Base-by-base conservation (phyloP, 1,140 invertebrate genomes). In the Limonius californicus region DNA sequence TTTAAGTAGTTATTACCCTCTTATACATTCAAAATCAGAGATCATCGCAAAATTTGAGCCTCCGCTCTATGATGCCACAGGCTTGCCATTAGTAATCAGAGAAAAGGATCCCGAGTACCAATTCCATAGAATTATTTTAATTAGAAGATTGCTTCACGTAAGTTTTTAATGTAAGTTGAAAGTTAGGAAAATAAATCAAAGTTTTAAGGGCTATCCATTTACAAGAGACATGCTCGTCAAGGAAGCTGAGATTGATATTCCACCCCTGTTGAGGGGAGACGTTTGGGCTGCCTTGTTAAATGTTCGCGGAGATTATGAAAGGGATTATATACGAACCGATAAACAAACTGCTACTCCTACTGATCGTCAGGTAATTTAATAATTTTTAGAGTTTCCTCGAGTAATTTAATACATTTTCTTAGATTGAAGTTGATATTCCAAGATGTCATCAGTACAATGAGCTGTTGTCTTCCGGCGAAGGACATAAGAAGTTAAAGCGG, bases 391-490 rank as follows among this genome's bases (percentile, higher is more conserved):
- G n/a, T n/a, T n/a, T n/a, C n/a, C n/a, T n/a, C n/a, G n/a, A n/a
- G n/a, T n/a, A n/a, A n/a, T n/a, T n/a, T n/a, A n/a, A n/a, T n/a
- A n/a, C n/a, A n/a, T n/a, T n/a, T 56, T 72, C 72, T 57, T 74
- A 95, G 89, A 98, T 98, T 73, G 95, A 98, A 80, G 97, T 99
- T 1, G 97, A 99, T 77, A 99, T 99, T 77, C 97, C 97, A 1
- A 84, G 97, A 39, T 99, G 97, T 80, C 97, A 99, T 81, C 97
- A 99, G 71, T 99, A 99, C 76, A 95, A 98, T 76, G 95, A 98
- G 81, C 78, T 99, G 54, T 81, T 99, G 23, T 95, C 95, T 15
- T 98, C 97, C 1, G 87, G 91, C 1, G 87, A 88, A 61, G 97
- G 94, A 0, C 96, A 98, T 74, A 81, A 83, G 57, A 97, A 96